Conservation (phyloP, 2,888 invertebrate species). For the Pasiphila rectangulata region DNA sequence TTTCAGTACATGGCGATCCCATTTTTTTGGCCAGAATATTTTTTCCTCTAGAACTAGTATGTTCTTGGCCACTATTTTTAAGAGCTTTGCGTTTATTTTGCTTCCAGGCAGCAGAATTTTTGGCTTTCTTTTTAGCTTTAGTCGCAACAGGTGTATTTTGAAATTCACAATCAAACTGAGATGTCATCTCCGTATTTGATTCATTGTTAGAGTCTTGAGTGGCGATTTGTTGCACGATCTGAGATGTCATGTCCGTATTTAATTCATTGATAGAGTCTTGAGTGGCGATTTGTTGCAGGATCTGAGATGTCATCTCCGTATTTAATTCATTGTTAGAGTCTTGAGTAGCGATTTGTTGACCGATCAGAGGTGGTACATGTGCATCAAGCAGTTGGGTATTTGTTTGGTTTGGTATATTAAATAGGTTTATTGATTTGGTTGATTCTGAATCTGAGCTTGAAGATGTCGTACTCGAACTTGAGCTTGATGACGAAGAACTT, state of each 20-base stretch:
- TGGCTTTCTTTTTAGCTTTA: constrained; percentile 16
- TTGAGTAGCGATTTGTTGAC: constrained; percentile 4
- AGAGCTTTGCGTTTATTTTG: constrained; percentile 18
- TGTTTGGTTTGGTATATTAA: constrained; percentile 5
- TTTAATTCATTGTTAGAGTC: constrained; percentile 3
- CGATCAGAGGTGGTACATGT: constrained; percentile 2
- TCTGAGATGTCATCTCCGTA: constrained; percentile 11
- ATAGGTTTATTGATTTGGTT: constrained; percentile 10
- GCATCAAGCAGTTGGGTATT: background rate
- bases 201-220: constrained; percentile 2
- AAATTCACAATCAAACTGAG: constrained; percentile 11
- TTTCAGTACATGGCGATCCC: constrained; percentile 16
- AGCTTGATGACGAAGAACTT: constrained; percentile 14
- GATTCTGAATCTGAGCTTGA: constrained; percentile 13
- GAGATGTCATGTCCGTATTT: constrained; percentile 10
- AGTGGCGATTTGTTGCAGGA: constrained; percentile 5
- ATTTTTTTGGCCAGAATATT: constrained; percentile 17
- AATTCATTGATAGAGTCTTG: constrained; percentile 1
- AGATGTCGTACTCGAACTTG: constrained; percentile 14
- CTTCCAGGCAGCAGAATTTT: constrained; percentile 18
- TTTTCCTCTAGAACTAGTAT: constrained; percentile 17
- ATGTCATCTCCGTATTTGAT: constrained; percentile 9
- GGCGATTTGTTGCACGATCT: constrained; percentile 6
- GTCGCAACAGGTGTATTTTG: constrained; percentile 15
- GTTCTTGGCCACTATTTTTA: constrained; percentile 18